phyloP scores from a whole-genome alignment of 53 echinoderm and acorn worm genomes.

The Luidia sarsii region DNA sequence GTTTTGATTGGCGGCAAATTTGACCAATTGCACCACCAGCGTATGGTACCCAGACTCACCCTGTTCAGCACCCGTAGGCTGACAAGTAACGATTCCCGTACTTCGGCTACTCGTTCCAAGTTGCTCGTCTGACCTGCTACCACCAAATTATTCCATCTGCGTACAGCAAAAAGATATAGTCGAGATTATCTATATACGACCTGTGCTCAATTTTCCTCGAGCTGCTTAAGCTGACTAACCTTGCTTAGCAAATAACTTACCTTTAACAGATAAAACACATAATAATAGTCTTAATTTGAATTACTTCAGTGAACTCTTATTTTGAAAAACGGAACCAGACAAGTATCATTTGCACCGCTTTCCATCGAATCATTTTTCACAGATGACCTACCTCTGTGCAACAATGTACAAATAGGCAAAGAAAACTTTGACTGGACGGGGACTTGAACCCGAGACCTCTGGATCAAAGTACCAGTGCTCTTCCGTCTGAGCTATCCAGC shows the following conservation, averaged over 20 bases:
- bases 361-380: too few relatives aligned
- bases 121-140: neutral
- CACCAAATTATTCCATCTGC: slow-evolving; percentile 3
- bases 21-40: too few relatives aligned
- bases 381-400: too few relatives aligned
- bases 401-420: too few relatives aligned
- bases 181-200: neutral
- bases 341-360: too few relatives aligned
- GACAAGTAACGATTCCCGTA: neutral
- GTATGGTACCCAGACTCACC: neutral
- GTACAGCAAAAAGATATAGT: neutral
- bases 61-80: slow-evolving; percentile 6
- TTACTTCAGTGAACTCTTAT: neutral
- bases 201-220: neutral
- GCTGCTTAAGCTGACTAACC: neutral
- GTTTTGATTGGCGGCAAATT: too few relatives aligned
- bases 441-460: too few relatives aligned
- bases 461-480: too few relatives aligned
- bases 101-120: neutral
- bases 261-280: neutral
- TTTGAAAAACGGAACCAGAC: neutral
- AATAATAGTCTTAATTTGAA: neutral
- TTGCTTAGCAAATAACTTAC: neutral
- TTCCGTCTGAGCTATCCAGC: too few relatives aligned
- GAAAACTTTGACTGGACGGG: too few relatives aligned